A percentile compares a stretch with the other conserved stretches of the same genome.
phyloP scores from a whole-genome alignment of 2,888 invertebrate genomes.

The Clanis bilineata region DNA sequence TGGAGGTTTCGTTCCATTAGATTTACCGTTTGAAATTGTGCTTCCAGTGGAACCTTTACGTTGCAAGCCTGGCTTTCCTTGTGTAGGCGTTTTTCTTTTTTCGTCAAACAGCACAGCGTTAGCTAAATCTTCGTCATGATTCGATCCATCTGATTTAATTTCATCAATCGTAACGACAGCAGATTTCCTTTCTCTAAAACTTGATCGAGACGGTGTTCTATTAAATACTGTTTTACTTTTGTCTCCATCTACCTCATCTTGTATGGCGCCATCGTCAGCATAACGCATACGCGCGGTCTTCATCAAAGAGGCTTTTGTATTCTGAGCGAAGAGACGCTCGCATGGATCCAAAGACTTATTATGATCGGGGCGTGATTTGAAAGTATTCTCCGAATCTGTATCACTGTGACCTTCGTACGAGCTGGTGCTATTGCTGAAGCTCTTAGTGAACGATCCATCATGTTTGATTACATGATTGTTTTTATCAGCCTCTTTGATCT shows the following conservation, averaged over 20 bases:
- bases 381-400: constrained; percentile 83
- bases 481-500: constrained; percentile 67
- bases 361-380: constrained; percentile 57
- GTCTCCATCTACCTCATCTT: constrained; percentile 74
- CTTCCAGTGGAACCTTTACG: constrained; percentile 60
- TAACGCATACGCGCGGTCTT: constrained; percentile 84
- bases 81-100: constrained; percentile 56
- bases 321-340: constrained; percentile 79
- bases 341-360: constrained; percentile 66
- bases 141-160: constrained; percentile 69
- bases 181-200: constrained; percentile 71
- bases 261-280: constrained; percentile 71
- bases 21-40: constrained; percentile 54
- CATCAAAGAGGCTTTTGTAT: constrained; percentile 83
- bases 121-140: constrained; percentile 64
- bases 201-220: constrained; percentile 64
- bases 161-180: constrained; percentile 76
- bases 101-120: constrained; percentile 65
- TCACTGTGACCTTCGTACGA: constrained; percentile 86
- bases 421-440: constrained; percentile 83
- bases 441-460: constrained; percentile 64
- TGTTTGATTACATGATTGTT: constrained; percentile 54
- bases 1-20: constrained; percentile 68
- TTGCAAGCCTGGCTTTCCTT: constrained; percentile 51
- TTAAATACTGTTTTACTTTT: constrained; percentile 62